Base-by-base conservation (phyloP, 2,113 vertebrate species). In the Lepisosteus oculatus region DNA sequence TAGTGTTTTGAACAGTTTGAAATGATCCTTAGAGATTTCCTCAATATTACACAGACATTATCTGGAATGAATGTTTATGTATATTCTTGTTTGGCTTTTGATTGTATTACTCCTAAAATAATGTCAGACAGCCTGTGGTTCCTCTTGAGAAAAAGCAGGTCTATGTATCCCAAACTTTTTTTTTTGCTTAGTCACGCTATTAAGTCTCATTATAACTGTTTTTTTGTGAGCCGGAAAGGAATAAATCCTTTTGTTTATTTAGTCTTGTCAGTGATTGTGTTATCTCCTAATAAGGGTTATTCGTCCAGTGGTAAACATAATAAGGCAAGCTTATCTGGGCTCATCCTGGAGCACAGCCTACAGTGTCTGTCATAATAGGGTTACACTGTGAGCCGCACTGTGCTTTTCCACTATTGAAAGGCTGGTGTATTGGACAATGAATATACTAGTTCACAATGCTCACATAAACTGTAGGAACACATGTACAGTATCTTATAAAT, bases 141-240 rank as follows among this genome's bases (percentile, higher is more conserved):
- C 41, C 61, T 45, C n/a, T 65, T 45, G 68, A 74, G 68, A 57
- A 57, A 70, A 59, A 70, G 61, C 68, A 66, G 62, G 63, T n/a
- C 43, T 14, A 57, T n/a, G 29, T 11, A 15, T 59, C 14, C 6
- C 6, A 5, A 45, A 55, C 15, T 8, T 70, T 61, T 59, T 14
- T 61, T 45, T 56, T 74, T 41, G 62, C 57, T 66, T 61, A 41
- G 62, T 62, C 57, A 29, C 11, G 57, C 17, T 55, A 42, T 6
- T 42, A 55, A 68, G 65, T 5, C 42, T 55, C 29, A 29, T 41
- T 14, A 55, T 43, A 57, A 14, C 4, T 65, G 47, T 55, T 42
- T 65, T 57, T 72, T 54, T 72, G 7, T 66, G 62, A 66, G 59
- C 29, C 3, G 56, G 69, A 29, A 15, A 13, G 61, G 63, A 66